Percentiles rank a stretch among this genome's conserved stretches.
These are phyloP conservation scores for Buceros bicornis DNA, from an alignment of 2,797 vertebrate genomes.

Conservation along the genomic window DNA sequence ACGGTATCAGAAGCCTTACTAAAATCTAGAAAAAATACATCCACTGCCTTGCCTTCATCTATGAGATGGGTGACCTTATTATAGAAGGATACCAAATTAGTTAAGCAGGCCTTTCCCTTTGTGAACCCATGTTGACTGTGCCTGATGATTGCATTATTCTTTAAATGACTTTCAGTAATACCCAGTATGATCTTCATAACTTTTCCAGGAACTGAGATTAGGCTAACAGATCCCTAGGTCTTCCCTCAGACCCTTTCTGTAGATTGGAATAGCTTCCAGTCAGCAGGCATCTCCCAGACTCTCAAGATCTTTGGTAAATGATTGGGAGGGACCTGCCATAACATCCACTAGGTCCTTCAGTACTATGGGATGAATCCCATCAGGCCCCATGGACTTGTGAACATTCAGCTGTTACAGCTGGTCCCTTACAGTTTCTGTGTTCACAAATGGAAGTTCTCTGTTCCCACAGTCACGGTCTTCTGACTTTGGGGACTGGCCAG, in stretches of 20 bases:
- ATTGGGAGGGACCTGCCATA: background rate
- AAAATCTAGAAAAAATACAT: background rate
- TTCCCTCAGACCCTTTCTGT: background rate
- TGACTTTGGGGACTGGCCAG: background rate
- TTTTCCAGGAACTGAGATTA: background rate
- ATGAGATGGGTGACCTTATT: background rate
- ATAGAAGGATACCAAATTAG: background rate
- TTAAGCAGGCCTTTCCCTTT: background rate
- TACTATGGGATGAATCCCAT: background rate
- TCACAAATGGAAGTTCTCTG: background rate
- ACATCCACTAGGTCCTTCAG: background rate
- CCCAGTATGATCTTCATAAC: background rate
- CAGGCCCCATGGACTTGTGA: background rate
- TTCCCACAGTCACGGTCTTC: background rate
- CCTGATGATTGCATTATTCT: background rate
- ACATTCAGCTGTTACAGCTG: background rate
- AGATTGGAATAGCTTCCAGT: background rate
- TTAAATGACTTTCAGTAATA: background rate
- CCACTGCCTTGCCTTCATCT: background rate
- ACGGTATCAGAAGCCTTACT: background rate
- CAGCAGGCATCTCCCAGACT: background rate
- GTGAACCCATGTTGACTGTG: background rate
- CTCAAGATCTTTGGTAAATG: background rate
- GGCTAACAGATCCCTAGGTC: background rate
- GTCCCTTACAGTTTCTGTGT: background rate